Percentiles rank a stretch among this genome's conserved stretches.
Conservation (phyloP, 2,797 vertebrate species). For the Sebastes minor region DNA sequence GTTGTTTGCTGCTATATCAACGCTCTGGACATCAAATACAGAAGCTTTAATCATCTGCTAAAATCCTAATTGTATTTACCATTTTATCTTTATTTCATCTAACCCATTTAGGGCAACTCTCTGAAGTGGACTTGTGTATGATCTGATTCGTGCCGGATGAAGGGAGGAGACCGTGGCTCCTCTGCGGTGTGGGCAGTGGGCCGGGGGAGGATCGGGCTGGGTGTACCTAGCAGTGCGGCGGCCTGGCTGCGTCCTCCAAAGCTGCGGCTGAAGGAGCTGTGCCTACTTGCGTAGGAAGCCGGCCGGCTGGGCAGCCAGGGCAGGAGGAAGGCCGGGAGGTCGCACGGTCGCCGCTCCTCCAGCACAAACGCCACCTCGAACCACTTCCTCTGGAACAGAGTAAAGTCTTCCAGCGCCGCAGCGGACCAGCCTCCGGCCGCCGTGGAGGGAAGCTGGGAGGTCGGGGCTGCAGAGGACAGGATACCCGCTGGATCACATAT, state of each 20-base stretch:
- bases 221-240: constrained; percentile 95
- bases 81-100: no score
- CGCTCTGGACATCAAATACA: rapidly evolving
- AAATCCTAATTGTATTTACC: no score
- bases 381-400: constrained; percentile 97
- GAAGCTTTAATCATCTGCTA: no score
- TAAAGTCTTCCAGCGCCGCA: constrained; percentile 90
- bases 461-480: constrained; percentile 41
- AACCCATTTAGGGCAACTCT: background rate
- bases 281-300: constrained; percentile 97
- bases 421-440: constrained; percentile 85
- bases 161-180: background rate
- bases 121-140: background rate
- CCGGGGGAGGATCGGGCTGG: constrained; percentile 44
- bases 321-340: constrained; percentile 93
- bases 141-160: constrained; percentile 27
- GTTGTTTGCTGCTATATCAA: no score
- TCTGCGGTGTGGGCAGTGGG: constrained; percentile 38
- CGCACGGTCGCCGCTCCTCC: constrained; percentile 92
- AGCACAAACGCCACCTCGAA: constrained; percentile 96
- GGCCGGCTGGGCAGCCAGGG: constrained; percentile 98
- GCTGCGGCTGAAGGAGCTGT: constrained; percentile 99
- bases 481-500: background rate
- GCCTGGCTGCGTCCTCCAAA: constrained; percentile 99
- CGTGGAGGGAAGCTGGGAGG: constrained; percentile 77